Evolutionary conservation across 2,797 vertebrate genomes (phyloP).

Genomic region (Galaxias olidus): DNA sequence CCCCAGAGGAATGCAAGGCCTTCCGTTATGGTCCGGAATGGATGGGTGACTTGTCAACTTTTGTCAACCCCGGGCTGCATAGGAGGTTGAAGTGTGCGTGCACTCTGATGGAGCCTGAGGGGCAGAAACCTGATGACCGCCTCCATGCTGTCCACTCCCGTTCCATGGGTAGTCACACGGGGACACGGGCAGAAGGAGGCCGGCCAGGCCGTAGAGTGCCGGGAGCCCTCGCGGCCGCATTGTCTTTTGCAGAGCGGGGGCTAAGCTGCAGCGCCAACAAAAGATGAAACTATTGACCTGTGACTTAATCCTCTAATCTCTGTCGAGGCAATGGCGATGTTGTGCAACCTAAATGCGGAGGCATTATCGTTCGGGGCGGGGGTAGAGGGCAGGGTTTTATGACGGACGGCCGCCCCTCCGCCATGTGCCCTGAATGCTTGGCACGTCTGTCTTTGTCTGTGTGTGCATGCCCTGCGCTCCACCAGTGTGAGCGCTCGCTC

Average conservation of each 20-base stretch:
- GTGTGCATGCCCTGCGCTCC: neutral
- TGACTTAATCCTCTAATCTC: conserved; percentile 61
- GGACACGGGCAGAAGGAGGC: neutral
- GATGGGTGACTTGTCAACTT: neutral
- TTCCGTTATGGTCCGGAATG: conserved; percentile 6
- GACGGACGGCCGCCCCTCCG: conserved; percentile 39
- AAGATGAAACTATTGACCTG: conserved; percentile 51
- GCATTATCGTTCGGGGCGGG: conserved; percentile 57
- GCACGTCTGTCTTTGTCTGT: conserved; percentile 19
- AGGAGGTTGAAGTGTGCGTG: neutral
- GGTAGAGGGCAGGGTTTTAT: conserved; percentile 67
- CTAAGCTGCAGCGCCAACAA: conserved; percentile 45
- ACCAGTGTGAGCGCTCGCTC: too few relatives aligned
- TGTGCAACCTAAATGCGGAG: conserved; percentile 56
- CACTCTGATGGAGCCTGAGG: neutral
- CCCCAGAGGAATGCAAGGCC: conserved; percentile 3
- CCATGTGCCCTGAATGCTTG: conserved; percentile 27
- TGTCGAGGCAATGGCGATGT: conserved; percentile 29
- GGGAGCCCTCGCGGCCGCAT: neutral
- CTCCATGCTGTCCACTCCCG: neutral
- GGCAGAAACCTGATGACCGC: neutral
- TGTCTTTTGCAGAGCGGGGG: conserved; percentile 36
- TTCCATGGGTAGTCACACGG: neutral
- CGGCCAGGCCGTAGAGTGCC: neutral
- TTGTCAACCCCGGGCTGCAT: neutral